phyloP scores from a whole-genome alignment of 92 coral and sea anemone species.

The Blastomussa wellsi region DNA sequence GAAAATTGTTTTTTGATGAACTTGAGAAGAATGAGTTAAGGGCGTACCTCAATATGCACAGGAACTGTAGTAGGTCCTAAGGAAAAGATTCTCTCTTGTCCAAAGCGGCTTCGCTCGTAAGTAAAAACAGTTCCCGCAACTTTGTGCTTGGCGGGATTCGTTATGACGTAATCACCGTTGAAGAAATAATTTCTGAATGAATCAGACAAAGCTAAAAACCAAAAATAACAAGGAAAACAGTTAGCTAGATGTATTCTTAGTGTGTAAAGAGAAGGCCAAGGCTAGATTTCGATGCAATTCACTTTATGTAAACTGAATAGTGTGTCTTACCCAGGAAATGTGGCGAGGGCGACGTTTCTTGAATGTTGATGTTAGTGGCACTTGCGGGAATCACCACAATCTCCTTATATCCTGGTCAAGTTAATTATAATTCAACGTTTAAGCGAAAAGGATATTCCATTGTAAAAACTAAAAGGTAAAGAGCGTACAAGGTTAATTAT shows the following conservation, averaged over 20 bases:
- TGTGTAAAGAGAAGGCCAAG: too few relatives aligned
- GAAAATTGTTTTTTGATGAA: too few relatives aligned
- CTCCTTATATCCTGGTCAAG: slow-evolving; percentile 74
- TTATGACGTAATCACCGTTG: slow-evolving; percentile 76
- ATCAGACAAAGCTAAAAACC: slow-evolving; percentile 71
- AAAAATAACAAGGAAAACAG: not conserved
- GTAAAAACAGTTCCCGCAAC: slow-evolving; percentile 78
- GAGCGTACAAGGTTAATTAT: too few relatives aligned
- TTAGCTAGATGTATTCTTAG: not conserved
- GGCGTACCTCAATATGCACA: slow-evolving; percentile 76
- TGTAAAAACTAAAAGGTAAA: not conserved
- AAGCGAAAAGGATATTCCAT: not conserved
- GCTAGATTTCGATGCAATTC: too few relatives aligned
- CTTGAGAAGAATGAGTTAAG: not conserved
- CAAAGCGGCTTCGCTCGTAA: slow-evolving; percentile 59
- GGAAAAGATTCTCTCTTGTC: slow-evolving; percentile 66
- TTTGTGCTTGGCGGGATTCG: slow-evolving; percentile 60
- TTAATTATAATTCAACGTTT: not conserved
- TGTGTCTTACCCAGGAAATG: slow-evolving; percentile 72
- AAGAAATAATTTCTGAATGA: slow-evolving; percentile 64
- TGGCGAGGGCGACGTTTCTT: slow-evolving; percentile 54
- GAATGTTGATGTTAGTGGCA: slow-evolving; percentile 78
- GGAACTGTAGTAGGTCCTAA: slow-evolving; percentile 82
- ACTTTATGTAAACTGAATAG: not conserved
- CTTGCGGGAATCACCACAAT: slow-evolving; percentile 81